phyloP scores from a whole-genome alignment of 2,888 invertebrate species.

The Cerceris rybyensis region DNA sequence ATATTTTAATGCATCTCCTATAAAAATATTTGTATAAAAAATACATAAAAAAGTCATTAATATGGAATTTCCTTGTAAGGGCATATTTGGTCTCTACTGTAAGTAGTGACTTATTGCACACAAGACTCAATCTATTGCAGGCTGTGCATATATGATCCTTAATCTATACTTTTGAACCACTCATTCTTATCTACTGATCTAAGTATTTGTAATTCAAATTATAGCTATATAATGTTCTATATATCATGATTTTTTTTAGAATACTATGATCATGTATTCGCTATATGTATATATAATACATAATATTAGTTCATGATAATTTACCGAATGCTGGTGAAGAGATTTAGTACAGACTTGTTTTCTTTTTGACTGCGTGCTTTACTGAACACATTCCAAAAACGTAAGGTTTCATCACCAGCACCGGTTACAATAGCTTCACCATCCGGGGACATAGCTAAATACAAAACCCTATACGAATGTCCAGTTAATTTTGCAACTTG shows the following conservation, averaged over 20 bases:
- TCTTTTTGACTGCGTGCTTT: constrained; percentile 97
- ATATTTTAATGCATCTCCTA: constrained; percentile 38
- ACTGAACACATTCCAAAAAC: constrained; percentile 99
- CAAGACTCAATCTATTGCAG: constrained; percentile 71
- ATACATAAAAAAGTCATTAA: constrained; percentile 53
- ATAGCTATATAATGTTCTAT: constrained; percentile 46
- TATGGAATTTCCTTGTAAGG: constrained; percentile 47
- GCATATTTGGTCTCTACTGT: constrained; percentile 46
- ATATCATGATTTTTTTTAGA: constrained; percentile 53
- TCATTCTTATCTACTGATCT: constrained; percentile 51
- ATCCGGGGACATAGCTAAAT: constrained; percentile 97
- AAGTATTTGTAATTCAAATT: constrained; percentile 44
- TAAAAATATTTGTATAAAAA: constrained; percentile 63
- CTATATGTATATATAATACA: constrained; percentile 59
- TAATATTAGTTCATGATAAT: constrained; percentile 36
- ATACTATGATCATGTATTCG: constrained; percentile 51
- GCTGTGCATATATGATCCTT: constrained; percentile 63
- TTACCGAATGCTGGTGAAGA: constrained; percentile 94
- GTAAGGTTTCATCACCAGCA: constrained; percentile 98
- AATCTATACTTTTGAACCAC: constrained; percentile 48
- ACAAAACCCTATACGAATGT: constrained; percentile 97
- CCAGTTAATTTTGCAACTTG: constrained; percentile 99
- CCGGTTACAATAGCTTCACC: constrained; percentile 99
- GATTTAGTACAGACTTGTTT: constrained; percentile 95
- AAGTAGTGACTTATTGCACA: constrained; percentile 75